These are phyloP conservation scores for Lycocerus yunnanus DNA, from an alignment of 2,888 invertebrate genomes.

Conservation along the genomic window DNA sequence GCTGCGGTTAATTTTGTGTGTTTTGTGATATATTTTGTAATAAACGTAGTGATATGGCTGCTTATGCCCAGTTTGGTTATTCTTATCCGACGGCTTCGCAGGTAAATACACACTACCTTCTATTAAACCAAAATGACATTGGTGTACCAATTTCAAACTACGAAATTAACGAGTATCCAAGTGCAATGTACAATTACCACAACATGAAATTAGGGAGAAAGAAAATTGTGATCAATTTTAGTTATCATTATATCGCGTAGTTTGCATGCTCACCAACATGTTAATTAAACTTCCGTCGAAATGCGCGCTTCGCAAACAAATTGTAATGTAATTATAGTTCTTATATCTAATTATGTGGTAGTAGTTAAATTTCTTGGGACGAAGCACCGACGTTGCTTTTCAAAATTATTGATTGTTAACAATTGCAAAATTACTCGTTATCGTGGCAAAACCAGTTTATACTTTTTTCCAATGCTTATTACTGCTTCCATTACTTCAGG, in stretches of 20 bases:
- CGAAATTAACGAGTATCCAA: background rate
- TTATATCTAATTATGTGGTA: slow-evolving; percentile 7
- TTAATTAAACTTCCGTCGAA: slow-evolving; percentile 15
- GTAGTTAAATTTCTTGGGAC: background rate
- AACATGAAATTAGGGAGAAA: background rate
- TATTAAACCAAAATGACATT: background rate
- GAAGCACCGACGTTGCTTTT: background rate
- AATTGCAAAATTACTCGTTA: slow-evolving; percentile 2
- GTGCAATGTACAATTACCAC: background rate
- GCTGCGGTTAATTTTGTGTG: slow-evolving; percentile 41
- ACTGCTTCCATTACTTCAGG: slow-evolving; percentile 4
- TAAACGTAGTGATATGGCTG: slow-evolving; percentile 62
- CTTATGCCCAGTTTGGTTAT: slow-evolving; percentile 92
- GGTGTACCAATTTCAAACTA: background rate
- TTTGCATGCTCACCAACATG: slow-evolving; percentile 7
- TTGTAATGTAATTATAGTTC: slow-evolving; percentile 14
- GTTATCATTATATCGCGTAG: slow-evolving; percentile 1
- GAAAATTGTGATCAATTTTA: background rate
- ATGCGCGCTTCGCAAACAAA: slow-evolving; percentile 9
- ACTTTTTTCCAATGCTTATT: background rate
- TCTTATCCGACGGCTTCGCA: slow-evolving; percentile 90
- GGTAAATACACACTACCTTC: slow-evolving; percentile 63
- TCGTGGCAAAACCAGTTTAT: background rate
- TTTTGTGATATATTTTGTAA: slow-evolving; percentile 32
- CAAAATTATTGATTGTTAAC: slow-evolving; percentile 1